A percentile compares a stretch with the other conserved stretches of the same genome.
Evolutionary conservation across 2,113 vertebrate genomes (phyloP).

Genomic region (Elanus axillaris): DNA sequence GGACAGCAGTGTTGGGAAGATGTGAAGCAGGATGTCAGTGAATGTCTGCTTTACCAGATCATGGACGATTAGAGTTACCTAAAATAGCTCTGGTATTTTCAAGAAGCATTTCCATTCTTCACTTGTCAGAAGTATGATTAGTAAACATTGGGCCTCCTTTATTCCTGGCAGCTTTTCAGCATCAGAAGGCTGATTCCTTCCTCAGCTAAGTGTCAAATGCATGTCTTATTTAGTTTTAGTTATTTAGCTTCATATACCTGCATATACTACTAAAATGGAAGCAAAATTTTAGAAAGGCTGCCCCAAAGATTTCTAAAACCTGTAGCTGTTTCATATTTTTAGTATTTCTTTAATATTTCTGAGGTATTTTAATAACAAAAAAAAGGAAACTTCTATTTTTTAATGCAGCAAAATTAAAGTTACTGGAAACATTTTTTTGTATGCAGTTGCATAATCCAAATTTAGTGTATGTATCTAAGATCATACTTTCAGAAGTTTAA

Average conservation of each 20-base stretch:
- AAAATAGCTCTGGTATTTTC: constrained; percentile 6
- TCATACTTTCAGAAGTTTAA: not conserved
- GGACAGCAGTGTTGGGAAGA: not conserved
- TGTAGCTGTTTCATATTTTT: not conserved
- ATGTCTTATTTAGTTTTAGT: not conserved
- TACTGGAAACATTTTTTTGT: not conserved
- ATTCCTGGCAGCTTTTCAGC: not conserved
- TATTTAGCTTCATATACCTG: not conserved
- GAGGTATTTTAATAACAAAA: not conserved
- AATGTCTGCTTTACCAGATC: not conserved
- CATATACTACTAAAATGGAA: not conserved
- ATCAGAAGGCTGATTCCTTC: not conserved
- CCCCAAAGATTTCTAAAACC: not conserved
- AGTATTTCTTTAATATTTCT: not conserved
- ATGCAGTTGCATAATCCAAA: not conserved
- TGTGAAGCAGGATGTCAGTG: not conserved
- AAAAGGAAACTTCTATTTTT: not conserved
- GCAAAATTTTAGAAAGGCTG: not conserved
- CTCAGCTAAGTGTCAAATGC: not conserved
- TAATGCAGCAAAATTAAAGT: not conserved
- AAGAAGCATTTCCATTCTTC: not conserved
- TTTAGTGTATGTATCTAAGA: not conserved
- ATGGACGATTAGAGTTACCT: not conserved
- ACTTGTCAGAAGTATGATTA: not conserved
- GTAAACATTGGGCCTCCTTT: not conserved